phyloP scores from a whole-genome alignment of 2,113 vertebrate species.

The Rhinolophus sinicus region DNA sequence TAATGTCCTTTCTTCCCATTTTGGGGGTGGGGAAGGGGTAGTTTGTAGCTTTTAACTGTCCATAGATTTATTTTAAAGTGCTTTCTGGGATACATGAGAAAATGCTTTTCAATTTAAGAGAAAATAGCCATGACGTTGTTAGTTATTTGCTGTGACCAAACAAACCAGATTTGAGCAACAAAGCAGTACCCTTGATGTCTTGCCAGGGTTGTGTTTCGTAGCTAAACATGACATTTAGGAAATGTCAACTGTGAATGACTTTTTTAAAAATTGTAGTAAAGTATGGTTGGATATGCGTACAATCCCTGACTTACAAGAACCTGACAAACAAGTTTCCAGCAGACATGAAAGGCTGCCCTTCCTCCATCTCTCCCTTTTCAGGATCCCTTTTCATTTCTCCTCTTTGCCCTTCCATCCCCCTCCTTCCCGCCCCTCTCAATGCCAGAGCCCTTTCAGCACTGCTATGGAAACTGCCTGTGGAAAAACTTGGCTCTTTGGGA shows the following conservation, averaged over 20 bases:
- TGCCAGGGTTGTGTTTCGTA: conserved; percentile 57
- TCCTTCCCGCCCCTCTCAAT: no score
- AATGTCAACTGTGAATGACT: conserved; percentile 76
- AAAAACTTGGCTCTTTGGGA: neutral
- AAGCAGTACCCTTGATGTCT: conserved; percentile 54
- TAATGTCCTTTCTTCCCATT: neutral
- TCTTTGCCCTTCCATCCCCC: neutral
- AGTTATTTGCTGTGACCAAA: conserved; percentile 50
- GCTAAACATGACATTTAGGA: conserved; percentile 80
- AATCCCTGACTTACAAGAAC: conserved; percentile 44
- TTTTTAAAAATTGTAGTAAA: conserved; percentile 53
- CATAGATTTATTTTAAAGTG: conserved; percentile 18
- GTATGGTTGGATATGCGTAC: conserved; percentile 11
- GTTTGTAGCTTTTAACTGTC: neutral
- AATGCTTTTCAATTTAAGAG: conserved; percentile 49
- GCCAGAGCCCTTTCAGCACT: neutral
- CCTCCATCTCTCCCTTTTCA: neutral
- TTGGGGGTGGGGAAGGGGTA: no score
- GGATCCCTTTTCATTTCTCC: conserved; percentile 16
- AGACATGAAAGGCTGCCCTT: neutral
- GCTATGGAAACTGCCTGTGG: neutral
- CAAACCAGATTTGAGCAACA: conserved; percentile 68
- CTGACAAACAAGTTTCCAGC: conserved; percentile 56
- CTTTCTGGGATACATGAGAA: conserved; percentile 48
- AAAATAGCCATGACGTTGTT: conserved; percentile 42